Conservation (phyloP, 1,140 invertebrate species). For the Temnothorax longispinosus region DNA sequence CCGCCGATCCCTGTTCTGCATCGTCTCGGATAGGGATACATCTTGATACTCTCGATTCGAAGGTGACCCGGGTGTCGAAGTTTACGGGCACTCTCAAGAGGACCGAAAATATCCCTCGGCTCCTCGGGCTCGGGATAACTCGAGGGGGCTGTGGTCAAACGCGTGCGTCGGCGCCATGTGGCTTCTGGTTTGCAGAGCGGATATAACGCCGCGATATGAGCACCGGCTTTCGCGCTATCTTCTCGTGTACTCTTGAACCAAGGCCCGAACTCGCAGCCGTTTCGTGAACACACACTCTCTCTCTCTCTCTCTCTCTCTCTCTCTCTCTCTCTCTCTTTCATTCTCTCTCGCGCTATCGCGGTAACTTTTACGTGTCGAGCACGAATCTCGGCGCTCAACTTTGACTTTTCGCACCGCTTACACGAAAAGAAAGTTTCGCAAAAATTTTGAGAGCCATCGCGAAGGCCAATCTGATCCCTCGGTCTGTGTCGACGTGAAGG, state of each 20-base stretch:
- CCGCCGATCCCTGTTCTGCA: background rate
- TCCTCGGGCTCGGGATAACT: conserved; percentile 63
- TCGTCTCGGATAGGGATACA: background rate
- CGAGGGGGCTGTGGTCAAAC: conserved; percentile 63
- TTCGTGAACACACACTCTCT: background rate
- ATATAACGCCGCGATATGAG: conserved; percentile 83
- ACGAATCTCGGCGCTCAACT: conserved; percentile 35
- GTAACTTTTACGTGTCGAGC: conserved; percentile 17
- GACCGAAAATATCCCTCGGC: conserved; percentile 66
- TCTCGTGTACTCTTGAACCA: conserved; percentile 67
- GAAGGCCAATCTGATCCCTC: conserved; percentile 1
- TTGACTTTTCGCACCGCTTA: conserved; percentile 26
- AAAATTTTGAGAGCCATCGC: conserved; percentile 32
- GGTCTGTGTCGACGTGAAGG: background rate
- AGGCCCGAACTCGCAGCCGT: conserved; percentile 4
- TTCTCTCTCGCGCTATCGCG: background rate
- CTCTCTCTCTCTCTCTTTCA: background rate
- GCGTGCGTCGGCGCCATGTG: conserved; percentile 77
- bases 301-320: background rate
- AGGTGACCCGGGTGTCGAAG: conserved; percentile 21
- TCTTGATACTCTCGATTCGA: conserved; percentile 36
- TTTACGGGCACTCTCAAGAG: conserved; percentile 58
- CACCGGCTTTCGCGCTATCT: conserved; percentile 71
- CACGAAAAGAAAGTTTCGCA: conserved; percentile 1
- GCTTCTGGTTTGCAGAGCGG: conserved; percentile 82